Evolutionary conservation across 2,113 vertebrate genomes (phyloP), one percentile per base, ranked within the genome.

Genomic region (Lepus americanus): DNA sequence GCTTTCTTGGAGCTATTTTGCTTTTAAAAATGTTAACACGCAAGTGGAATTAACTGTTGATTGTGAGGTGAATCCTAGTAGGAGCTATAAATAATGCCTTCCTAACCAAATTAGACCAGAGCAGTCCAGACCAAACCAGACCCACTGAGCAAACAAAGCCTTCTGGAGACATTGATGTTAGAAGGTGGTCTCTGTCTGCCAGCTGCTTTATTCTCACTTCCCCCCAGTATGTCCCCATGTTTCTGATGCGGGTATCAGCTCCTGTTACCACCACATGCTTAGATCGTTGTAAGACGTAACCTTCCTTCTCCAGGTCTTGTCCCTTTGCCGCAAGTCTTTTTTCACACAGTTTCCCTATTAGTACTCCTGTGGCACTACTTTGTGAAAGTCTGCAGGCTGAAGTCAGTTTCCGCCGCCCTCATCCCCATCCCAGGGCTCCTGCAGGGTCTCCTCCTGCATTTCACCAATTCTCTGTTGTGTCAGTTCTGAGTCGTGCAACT

Each of bases 1-100:
- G 74, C 39, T 93, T 82, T 69, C 20, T 70, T 90, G 53, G 78
- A 66, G 36, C 85, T 61, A 27, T 44, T 89, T 94, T 85, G 55
- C 25, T 94, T 95, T 80, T 16, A 77, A 83, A 87, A 93, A 27
- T 63, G 39, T 19, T 77, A 80, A 31, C 9, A 44, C 20, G 27
- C 13, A 90, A 5, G 9, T 9, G 61, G 69, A 25, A 85, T 14
- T 94, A 31, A 22, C 20, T 87, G 19, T 86, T 78, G 49, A 53
- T 22, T n/a, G 11, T 79, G 69, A 51, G 66, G 6, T 78, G 25
- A 76, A 55, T 55, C 79, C n/a, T 80, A 22, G 61, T 39, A 61
- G 67, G 66, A 25, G 33, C 25, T 83, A 5, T 72, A 49, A 89
- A n/a, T 70, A 73, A 63, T 49, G 55, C 22, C 64, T 64, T 78